Percentiles rank a stretch among this genome's conserved stretches.
phyloP scores from a whole-genome alignment of 2,113 vertebrate genomes.

The Perca flavescens region DNA sequence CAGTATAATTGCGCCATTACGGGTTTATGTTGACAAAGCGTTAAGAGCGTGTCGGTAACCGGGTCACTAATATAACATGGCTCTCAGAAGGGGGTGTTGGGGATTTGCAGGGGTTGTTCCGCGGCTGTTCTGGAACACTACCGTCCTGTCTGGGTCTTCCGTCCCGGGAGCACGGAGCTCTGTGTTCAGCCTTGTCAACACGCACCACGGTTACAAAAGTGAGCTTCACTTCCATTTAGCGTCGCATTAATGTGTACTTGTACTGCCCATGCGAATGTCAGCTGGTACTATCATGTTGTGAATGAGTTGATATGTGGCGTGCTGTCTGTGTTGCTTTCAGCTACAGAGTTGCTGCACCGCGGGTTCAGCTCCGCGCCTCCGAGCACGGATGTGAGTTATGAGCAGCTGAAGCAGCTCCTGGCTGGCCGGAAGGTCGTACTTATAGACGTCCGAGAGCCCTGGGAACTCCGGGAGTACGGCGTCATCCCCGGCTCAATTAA shows the following conservation, averaged over 20 bases:
- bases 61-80: conserved; percentile 60
- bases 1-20: too few relatives aligned
- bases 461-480: conserved; percentile 90
- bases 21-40: not conserved
- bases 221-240: conserved; percentile 41
- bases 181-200: conserved; percentile 38
- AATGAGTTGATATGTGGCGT: not conserved
- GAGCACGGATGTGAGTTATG: conserved; percentile 83
- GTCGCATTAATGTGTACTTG: not conserved
- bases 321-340: conserved; percentile 30
- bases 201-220: conserved; percentile 46
- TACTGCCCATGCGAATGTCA: not conserved
- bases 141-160: conserved; percentile 16
- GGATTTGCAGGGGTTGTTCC: conserved; percentile 49
- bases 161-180: conserved; percentile 42
- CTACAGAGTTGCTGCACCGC: conserved; percentile 52
- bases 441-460: conserved; percentile 93
- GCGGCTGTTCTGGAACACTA: conserved; percentile 55
- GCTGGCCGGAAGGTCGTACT: conserved; percentile 76
- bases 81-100: conserved; percentile 62
- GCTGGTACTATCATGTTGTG: not conserved
- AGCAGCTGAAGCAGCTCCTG: conserved; percentile 88
- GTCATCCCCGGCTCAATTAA: conserved; percentile 90
- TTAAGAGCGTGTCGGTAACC: not conserved
- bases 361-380: conserved; percentile 74